Base-by-base conservation (phyloP, 1,140 invertebrate species). In the Xylocopa sonorina region DNA sequence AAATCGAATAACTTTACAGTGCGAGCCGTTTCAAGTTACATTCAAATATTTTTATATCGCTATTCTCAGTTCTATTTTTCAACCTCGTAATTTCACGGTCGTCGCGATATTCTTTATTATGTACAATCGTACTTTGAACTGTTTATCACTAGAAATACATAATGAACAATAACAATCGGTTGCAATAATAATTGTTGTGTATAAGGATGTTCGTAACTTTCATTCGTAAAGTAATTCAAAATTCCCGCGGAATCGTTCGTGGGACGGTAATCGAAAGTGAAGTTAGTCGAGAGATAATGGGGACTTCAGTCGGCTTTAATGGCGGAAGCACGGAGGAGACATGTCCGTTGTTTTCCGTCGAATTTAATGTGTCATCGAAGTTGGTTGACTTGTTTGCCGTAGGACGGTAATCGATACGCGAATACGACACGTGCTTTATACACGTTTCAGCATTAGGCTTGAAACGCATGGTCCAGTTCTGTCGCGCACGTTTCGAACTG, bases 391-490 rank as follows among this genome's bases (percentile, higher is more conserved):
- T 50, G 83, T 55, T 55, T 38, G 63, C 64, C 29, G n/a, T n/a
- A 71, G 58, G 57, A 68, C 62, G 18, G 60, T 48, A 83, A 84
- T 85, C 82, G 78, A 85, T 85, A 84, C 78, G 43, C 41, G 63
- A 80, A 78, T 72, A 53, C 72, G 81, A 86, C 85, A 83, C 73
- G 81, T 66, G 83, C 82, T 55, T 79, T 71, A 68, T 81, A 38
- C 68, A 21, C 64, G 63, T 64, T 84, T 73, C 57, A 71, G 24
- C 67, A 78, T 84, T 75, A 81, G 82, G 79, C 72, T 85, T 84
- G 58, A 43, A 74, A 85, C 69, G 79, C 74, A 57, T 78, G 84
- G 84, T 85, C 84, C 79, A 83, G 81, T 87, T 85, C 67, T 86
- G 84, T 85, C 81, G 77, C 57, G 69, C 46, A 60, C 62, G 14